These are phyloP conservation scores for Centropus unirufus DNA, from an alignment of 2,113 vertebrate species.

Conservation along the genomic window DNA sequence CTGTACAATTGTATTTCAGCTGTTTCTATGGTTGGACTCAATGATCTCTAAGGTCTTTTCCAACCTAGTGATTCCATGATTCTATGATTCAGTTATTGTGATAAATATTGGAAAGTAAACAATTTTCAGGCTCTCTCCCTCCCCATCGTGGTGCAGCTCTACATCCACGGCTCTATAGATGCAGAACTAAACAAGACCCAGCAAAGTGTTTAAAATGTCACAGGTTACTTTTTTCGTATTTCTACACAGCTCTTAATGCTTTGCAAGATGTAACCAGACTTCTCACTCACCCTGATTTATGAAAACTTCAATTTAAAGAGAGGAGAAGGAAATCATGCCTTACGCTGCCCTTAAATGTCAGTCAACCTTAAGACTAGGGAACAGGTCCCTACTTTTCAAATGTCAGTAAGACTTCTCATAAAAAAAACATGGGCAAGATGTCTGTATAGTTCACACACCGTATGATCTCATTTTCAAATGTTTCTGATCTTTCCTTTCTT, in stretches of 20 bases:
- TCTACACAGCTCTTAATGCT: conserved; percentile 71
- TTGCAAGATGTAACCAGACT: conserved; percentile 73
- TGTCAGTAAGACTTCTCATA: conserved; percentile 81
- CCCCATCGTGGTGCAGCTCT: background rate
- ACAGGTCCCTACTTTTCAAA: conserved; percentile 79
- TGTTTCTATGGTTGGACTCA: background rate
- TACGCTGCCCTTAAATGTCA: conserved; percentile 78
- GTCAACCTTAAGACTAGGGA: conserved; percentile 73
- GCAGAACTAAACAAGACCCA: conserved; percentile 52
- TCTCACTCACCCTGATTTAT: conserved; percentile 69
- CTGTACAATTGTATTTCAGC: conserved; percentile 10
- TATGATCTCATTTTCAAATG: conserved; percentile 82
- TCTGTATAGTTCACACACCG: conserved; percentile 71
- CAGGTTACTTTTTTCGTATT: conserved; percentile 70
- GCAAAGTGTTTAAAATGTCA: conserved; percentile 79
- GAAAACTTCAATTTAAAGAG: conserved; percentile 78
- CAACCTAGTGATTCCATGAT: no score
- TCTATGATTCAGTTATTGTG: conserved; percentile 3
- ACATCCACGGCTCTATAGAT: background rate
- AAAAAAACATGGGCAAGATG: conserved; percentile 72
- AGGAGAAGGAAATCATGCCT: conserved; percentile 59
- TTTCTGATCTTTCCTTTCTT: conserved; percentile 74
- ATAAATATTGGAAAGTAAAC: conserved; percentile 59
- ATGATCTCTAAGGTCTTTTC: no score
- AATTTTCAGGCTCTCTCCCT: conserved; percentile 11